Evolutionary conservation across 2,888 invertebrate species (phyloP).

Genomic region (Ferrisia virgata): DNA sequence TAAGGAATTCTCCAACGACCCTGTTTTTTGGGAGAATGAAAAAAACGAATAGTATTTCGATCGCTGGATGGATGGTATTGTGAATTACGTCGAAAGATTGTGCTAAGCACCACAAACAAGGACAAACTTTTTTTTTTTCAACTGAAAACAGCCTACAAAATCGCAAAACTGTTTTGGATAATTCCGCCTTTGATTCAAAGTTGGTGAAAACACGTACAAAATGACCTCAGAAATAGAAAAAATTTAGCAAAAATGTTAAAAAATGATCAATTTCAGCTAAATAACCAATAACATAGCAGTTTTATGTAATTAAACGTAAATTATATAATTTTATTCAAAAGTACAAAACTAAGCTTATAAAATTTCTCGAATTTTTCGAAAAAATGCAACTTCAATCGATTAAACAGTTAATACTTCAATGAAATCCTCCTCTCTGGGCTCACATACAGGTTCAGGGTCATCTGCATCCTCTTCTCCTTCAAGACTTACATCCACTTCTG

Average conservation of each 20-base stretch:
- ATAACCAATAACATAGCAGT: too few species aligned
- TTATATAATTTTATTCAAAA: too few species aligned
- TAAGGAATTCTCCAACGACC: background rate
- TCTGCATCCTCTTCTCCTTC: background rate
- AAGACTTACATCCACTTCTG: background rate
- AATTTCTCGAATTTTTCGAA: too few species aligned
- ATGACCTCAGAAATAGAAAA: background rate
- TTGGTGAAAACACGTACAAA: background rate
- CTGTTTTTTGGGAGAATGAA: background rate
- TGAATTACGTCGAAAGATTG: background rate
- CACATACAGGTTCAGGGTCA: background rate
- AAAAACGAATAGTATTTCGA: background rate
- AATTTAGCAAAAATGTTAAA: background rate
- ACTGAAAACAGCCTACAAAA: background rate
- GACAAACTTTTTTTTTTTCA: background rate
- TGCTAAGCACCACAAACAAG: background rate
- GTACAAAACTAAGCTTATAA: background rate
- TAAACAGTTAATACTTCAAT: background rate
- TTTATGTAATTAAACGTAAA: too few species aligned
- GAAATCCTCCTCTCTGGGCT: background rate
- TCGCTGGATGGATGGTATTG: background rate
- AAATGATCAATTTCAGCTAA: too few species aligned
- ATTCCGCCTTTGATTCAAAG: background rate
- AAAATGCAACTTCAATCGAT: background rate
- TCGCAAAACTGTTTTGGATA: background rate